phyloP scores from a whole-genome alignment of 2,888 invertebrate species.

The Aromia moschata region DNA sequence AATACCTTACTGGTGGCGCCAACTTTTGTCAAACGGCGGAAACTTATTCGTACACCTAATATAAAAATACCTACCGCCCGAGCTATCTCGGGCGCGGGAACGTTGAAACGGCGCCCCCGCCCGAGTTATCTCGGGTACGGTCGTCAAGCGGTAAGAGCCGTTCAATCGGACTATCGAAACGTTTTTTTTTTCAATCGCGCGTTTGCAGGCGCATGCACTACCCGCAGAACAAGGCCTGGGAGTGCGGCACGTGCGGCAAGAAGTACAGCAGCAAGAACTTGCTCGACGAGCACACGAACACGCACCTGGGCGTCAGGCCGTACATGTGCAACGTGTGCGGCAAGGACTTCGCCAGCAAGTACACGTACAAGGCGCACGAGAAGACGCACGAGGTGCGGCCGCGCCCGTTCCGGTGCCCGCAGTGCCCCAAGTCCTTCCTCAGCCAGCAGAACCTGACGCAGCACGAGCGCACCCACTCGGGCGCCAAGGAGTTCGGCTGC shows the following conservation, averaged over 20 bases:
- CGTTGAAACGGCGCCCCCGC: no score
- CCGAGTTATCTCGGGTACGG: no score
- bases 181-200: no score
- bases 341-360: conserved; percentile 82
- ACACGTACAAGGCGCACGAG: conserved; percentile 77
- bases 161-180: no score
- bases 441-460: conserved; percentile 80
- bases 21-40: no score
- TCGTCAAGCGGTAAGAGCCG: no score
- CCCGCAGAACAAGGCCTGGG: conserved; percentile 70
- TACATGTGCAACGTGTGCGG: conserved; percentile 73
- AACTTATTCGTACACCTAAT: no score
- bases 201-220: conserved; percentile 72
- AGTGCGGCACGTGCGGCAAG: conserved; percentile 74
- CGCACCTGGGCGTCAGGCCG: conserved; percentile 73
- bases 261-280: conserved; percentile 75
- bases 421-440: conserved; percentile 78
- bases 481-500: conserved; percentile 75
- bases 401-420: conserved; percentile 73
- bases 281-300: conserved; percentile 77
- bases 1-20: no score
- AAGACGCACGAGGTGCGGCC: conserved; percentile 78
- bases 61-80: no score
- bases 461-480: conserved; percentile 78
- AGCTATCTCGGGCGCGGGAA: no score